phyloP scores from a whole-genome alignment of 2,888 invertebrate species.

The Empis stercorea region DNA sequence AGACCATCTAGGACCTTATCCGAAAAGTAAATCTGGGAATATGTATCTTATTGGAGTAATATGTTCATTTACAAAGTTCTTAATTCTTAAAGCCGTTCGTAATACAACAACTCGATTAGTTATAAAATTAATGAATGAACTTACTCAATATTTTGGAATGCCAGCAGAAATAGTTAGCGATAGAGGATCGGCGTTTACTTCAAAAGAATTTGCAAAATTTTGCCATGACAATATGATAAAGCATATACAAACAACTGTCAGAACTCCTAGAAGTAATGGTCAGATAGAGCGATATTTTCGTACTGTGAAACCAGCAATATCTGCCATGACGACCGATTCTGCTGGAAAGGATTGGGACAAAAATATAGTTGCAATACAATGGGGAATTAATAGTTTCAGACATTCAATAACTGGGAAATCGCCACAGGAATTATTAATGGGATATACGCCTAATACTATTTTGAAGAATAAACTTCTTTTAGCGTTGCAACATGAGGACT shows the following conservation, averaged over 20 bases:
- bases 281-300: slow-evolving; percentile 13
- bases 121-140: slow-evolving; percentile 9
- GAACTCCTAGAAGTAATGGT: slow-evolving; percentile 15
- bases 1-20: slow-evolving; percentile 11
- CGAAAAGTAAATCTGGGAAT: slow-evolving; percentile 7
- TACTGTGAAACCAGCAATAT: slow-evolving; percentile 6
- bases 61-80: slow-evolving; percentile 12
- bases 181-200: slow-evolving; percentile 17
- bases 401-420: neutral
- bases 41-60: slow-evolving; percentile 8
- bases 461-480: neutral
- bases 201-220: slow-evolving; percentile 15
- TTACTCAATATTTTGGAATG: slow-evolving; percentile 16
- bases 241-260: slow-evolving; percentile 16
- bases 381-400: neutral
- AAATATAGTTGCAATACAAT: slow-evolving; percentile 4
- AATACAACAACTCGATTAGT: slow-evolving; percentile 11
- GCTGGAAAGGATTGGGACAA: slow-evolving; percentile 2
- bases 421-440: neutral
- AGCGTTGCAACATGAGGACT: neutral
- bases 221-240: slow-evolving; percentile 13
- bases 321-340: slow-evolving; percentile 3
- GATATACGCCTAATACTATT: neutral
- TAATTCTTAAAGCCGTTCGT: slow-evolving; percentile 11
- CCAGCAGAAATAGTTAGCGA: slow-evolving; percentile 18